Conservation (phyloP, 2,888 invertebrate species). For the Nephrotoma guestfalica region DNA sequence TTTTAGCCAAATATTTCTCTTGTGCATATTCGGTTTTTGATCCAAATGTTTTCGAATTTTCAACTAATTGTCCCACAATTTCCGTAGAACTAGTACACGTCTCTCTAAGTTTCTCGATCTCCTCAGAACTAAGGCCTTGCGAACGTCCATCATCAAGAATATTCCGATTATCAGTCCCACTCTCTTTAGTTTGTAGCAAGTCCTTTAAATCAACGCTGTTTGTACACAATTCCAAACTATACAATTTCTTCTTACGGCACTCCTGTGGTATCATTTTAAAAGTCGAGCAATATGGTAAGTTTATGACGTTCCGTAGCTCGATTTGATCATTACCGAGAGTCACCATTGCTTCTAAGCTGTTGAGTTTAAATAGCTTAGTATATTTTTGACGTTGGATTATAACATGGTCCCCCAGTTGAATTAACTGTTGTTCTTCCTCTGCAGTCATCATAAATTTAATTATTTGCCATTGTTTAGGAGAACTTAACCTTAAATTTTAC, state of each 20-base stretch:
- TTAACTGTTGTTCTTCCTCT: constrained; percentile 18
- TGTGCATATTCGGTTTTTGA: constrained; percentile 85
- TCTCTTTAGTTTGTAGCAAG: constrained; percentile 46
- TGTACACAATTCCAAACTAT: constrained; percentile 38
- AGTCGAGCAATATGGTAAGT: constrained; percentile 54
- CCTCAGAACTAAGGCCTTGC: constrained; percentile 67
- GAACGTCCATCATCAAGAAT: constrained; percentile 58
- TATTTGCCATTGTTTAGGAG: not conserved
- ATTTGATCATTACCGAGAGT: constrained; percentile 55
- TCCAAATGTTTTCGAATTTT: constrained; percentile 81
- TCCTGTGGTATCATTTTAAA: constrained; percentile 58
- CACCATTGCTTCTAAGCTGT: constrained; percentile 44
- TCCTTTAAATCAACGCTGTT: constrained; percentile 36
- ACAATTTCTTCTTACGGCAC: constrained; percentile 35
- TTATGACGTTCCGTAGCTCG: constrained; percentile 48
- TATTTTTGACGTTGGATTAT: constrained; percentile 65
- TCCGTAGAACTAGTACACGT: constrained; percentile 63
- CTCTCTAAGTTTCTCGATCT: constrained; percentile 65
- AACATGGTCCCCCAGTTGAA: constrained; percentile 56
- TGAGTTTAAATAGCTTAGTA: constrained; percentile 60
- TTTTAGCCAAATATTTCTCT: constrained; percentile 89
- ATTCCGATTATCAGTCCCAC: constrained; percentile 71
- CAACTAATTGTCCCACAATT: constrained; percentile 75
- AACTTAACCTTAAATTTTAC: not conserved
- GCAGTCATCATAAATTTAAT: not conserved